Conservation (phyloP, 2,888 invertebrate genomes). For the Neoitamus cyanurus region DNA sequence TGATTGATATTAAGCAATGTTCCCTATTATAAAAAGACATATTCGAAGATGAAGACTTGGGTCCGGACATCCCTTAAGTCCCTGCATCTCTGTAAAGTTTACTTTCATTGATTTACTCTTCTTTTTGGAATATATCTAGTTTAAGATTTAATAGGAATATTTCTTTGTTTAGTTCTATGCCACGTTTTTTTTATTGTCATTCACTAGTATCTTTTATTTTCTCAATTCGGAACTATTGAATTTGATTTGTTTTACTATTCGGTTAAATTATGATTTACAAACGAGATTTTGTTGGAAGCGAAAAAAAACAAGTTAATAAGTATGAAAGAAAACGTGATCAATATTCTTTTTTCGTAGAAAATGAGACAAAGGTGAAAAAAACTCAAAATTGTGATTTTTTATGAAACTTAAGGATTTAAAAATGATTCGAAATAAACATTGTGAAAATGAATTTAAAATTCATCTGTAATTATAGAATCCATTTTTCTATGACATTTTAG, state of each 20-base stretch:
- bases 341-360: constrained; percentile 35
- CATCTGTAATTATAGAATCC: constrained; percentile 38
- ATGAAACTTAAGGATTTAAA: constrained; percentile 21
- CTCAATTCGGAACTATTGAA: constrained; percentile 8
- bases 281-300: neutral
- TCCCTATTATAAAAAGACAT: neutral
- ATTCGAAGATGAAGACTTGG: neutral
- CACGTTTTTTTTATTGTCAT: constrained; percentile 10
- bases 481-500: constrained; percentile 37
- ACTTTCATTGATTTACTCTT: constrained; percentile 23
- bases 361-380: constrained; percentile 13
- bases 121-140: constrained; percentile 35
- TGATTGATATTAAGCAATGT: neutral
- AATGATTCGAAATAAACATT: constrained; percentile 27
- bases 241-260: constrained; percentile 2
- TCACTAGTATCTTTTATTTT: constrained; percentile 16
- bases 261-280: neutral
- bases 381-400: constrained; percentile 43
- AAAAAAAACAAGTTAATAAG: neutral
- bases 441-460: constrained; percentile 36
- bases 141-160: constrained; percentile 30
- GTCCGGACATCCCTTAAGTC: neutral
- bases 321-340: constrained; percentile 27
- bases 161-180: constrained; percentile 13
- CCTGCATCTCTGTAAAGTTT: constrained; percentile 13